These are phyloP conservation scores for Lucilia cuprina DNA, from an alignment of 1,140 invertebrate genomes.

Conservation along the genomic window DNA sequence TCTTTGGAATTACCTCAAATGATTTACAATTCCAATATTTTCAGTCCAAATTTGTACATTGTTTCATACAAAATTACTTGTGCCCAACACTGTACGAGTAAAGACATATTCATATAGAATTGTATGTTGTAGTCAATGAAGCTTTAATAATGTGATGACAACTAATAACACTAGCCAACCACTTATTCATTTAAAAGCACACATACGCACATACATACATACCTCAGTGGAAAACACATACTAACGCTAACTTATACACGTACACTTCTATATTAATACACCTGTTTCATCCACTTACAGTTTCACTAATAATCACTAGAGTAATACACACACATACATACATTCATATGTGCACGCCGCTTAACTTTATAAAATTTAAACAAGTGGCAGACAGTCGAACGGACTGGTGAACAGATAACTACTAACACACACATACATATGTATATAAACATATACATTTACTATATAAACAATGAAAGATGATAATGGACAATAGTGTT, in stretches of 20 bases:
- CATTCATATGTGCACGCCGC: not conserved
- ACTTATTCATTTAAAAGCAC: not conserved
- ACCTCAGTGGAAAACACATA: not conserved
- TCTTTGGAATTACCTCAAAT: too few relatives aligned
- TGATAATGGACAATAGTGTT: not conserved
- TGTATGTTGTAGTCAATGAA: slow-evolving; percentile 9
- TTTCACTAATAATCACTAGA: not conserved
- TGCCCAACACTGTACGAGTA: not conserved
- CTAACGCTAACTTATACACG: not conserved
- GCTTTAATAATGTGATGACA: slow-evolving; percentile 34
- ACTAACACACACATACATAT: too few relatives aligned
- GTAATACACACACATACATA: not conserved
- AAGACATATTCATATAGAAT: not conserved
- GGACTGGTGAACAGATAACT: too few relatives aligned
- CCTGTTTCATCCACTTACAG: not conserved
- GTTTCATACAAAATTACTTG: not conserved
- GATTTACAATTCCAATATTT: too few relatives aligned
- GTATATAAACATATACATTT: too few relatives aligned
- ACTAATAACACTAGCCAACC: slow-evolving; percentile 23
- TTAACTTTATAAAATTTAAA: not conserved
- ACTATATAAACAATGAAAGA: not conserved
- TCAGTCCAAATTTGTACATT: too few relatives aligned
- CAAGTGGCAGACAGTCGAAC: not conserved
- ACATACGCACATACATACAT: not conserved
- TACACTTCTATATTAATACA: not conserved